Percentiles rank a stretch among this genome's conserved stretches.
phyloP scores from a whole-genome alignment of 2,888 invertebrate genomes.

The Cryptocephalus moraei region DNA sequence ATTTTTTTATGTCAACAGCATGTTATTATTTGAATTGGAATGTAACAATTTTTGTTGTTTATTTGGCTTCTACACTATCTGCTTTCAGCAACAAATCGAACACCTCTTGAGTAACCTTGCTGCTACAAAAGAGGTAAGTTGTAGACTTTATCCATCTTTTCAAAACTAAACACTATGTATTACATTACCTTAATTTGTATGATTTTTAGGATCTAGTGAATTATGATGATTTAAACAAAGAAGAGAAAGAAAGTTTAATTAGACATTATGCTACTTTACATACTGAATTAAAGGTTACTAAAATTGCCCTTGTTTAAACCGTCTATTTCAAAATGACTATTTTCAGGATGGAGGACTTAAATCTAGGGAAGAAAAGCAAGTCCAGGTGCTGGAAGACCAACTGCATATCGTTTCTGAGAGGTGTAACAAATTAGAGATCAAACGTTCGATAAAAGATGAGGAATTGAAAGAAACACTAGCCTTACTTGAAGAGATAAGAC shows the following conservation, averaged over 20 bases:
- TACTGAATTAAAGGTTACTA: constrained; percentile 55
- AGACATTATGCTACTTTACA: constrained; percentile 67
- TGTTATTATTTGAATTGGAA: constrained; percentile 11
- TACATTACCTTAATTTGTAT: not conserved
- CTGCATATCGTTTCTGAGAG: constrained; percentile 25
- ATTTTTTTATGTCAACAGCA: not conserved
- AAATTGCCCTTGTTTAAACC: not conserved
- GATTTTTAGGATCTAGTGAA: constrained; percentile 24
- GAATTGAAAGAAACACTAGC: constrained; percentile 28
- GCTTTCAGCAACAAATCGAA: constrained; percentile 41
- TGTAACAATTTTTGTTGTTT: constrained; percentile 17
- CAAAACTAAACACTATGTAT: no score
- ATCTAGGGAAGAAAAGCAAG: constrained; percentile 28
- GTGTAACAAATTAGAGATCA: constrained; percentile 45
- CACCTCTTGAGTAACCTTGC: constrained; percentile 45
- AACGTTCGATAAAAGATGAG: constrained; percentile 34
- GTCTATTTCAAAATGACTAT: constrained; percentile 1
- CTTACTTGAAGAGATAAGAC: constrained; percentile 22
- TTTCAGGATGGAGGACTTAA: constrained; percentile 29
- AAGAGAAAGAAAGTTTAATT: constrained; percentile 52
- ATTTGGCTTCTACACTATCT: constrained; percentile 18
- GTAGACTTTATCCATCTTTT: no score
- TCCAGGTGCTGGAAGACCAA: constrained; percentile 27
- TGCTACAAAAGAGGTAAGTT: constrained; percentile 41
- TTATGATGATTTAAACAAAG: constrained; percentile 41